Conservation (phyloP, 2,113 vertebrate genomes). For the Porphyrio hochstetteri region DNA sequence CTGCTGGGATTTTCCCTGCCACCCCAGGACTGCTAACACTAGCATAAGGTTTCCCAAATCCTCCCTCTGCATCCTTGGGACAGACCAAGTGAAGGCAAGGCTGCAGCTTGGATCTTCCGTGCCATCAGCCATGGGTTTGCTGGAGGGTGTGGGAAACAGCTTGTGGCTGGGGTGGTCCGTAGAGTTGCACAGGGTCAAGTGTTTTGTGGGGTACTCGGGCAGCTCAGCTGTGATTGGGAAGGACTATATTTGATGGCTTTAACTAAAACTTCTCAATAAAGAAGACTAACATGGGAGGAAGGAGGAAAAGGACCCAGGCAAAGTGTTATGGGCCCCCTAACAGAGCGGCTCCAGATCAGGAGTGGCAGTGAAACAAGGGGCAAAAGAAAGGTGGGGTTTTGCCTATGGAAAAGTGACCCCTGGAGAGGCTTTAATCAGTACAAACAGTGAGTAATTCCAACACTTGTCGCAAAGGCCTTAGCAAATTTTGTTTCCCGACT, state of each 20-base stretch:
- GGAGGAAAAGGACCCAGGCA: neutral
- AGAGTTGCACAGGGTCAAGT: neutral
- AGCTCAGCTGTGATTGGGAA: neutral
- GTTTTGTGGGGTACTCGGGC: no score
- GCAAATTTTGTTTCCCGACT: neutral
- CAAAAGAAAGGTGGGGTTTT: neutral
- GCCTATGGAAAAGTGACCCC: neutral
- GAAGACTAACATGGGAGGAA: neutral
- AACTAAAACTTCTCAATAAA: neutral
- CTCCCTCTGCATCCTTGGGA: neutral
- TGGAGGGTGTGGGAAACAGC: neutral
- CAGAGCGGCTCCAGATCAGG: neutral
- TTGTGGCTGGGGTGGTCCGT: neutral
- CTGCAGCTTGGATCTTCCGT: neutral
- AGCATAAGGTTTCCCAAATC: neutral
- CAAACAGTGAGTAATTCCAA: neutral
- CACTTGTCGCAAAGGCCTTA: neutral
- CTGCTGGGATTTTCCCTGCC: neutral
- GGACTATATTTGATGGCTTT: neutral
- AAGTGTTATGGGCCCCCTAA: fast-evolving
- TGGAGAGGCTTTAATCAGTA: neutral
- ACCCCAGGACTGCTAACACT: neutral
- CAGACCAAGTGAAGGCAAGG: fast-evolving
- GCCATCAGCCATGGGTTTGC: neutral
- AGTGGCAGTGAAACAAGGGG: neutral